Percentiles rank a stretch among this genome's conserved stretches.
These are phyloP conservation scores for Otocyon megalotis DNA, from an alignment of 2,113 vertebrate genomes.

Conservation along the genomic window DNA sequence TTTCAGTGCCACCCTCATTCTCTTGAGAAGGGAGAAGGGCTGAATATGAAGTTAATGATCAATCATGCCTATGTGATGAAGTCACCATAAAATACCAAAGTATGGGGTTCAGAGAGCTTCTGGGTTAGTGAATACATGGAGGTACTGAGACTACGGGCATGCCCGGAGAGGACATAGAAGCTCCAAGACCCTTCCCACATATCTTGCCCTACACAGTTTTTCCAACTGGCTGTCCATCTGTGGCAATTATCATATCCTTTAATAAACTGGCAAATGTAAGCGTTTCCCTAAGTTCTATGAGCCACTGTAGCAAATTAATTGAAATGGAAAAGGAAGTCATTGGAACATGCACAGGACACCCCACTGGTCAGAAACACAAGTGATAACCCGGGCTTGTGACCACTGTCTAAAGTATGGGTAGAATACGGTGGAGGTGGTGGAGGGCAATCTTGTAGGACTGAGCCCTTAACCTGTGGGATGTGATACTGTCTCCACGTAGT, in stretches of 20 bases:
- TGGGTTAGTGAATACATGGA: not conserved
- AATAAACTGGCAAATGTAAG: not conserved
- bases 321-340: not conserved
- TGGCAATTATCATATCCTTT: not conserved
- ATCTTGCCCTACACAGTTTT: not conserved
- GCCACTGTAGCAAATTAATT: not conserved
- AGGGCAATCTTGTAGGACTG: not conserved
- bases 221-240: not conserved
- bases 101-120: not conserved
- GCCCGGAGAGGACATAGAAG: not conserved
- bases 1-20: not conserved
- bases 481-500: not conserved
- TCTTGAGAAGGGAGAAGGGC: not conserved
- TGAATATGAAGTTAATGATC: not conserved
- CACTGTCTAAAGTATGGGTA: not conserved
- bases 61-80: not conserved
- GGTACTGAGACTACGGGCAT: too few relatives aligned
- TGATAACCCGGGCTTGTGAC: not conserved
- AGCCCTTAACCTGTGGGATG: not conserved
- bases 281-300: not conserved
- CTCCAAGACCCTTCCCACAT: not conserved
- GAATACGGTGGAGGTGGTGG: not conserved
- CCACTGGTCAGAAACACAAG: not conserved
- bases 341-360: not conserved
- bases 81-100: not conserved